These are phyloP conservation scores for Parnassius mnemosyne DNA, from an alignment of 2,888 invertebrate species.

Conservation along the genomic window DNA sequence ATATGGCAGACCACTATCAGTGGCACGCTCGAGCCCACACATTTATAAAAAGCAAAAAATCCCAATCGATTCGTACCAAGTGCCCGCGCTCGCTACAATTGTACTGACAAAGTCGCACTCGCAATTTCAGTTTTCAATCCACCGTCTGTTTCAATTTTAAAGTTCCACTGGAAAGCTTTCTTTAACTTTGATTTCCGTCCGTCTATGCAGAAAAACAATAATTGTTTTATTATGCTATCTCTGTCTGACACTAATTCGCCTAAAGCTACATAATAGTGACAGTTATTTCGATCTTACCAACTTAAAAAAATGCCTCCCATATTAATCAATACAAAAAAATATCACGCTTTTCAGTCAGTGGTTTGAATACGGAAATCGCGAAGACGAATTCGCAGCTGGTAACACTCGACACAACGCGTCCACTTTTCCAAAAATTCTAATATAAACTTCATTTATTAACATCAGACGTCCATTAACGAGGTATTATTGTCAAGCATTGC, in stretches of 20 bases:
- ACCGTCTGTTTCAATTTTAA: not conserved
- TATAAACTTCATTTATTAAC: slow-evolving; percentile 9
- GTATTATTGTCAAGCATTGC: slow-evolving; percentile 16
- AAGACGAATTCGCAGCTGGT: slow-evolving; percentile 1
- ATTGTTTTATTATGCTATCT: not conserved
- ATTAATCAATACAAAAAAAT: too few species aligned
- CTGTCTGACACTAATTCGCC: not conserved
- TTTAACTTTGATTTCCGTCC: too few species aligned
- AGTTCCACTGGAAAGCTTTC: too few species aligned
- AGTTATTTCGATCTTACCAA: too few species aligned
- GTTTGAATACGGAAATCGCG: slow-evolving; percentile 3
- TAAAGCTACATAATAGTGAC: too few species aligned
- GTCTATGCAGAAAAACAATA: not conserved
- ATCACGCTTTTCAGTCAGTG: not conserved
- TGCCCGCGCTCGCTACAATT: slow-evolving; percentile 3
- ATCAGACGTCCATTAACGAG: slow-evolving; percentile 16
- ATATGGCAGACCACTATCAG: slow-evolving; percentile 19
- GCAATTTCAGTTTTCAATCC: slow-evolving; percentile 8
- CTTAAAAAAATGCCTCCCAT: too few species aligned
- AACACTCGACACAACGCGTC: slow-evolving; percentile 8
- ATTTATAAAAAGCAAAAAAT: slow-evolving; percentile 19
- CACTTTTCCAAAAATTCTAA: slow-evolving; percentile 7
- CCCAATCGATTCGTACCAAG: slow-evolving; percentile 3
- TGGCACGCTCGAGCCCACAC: slow-evolving; percentile 21
- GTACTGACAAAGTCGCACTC: not conserved